A percentile compares a stretch with the other conserved stretches of the same genome.
These are phyloP conservation scores for Xyrauchen texanus DNA, from an alignment of 2,113 vertebrate species.

Conservation along the genomic window DNA sequence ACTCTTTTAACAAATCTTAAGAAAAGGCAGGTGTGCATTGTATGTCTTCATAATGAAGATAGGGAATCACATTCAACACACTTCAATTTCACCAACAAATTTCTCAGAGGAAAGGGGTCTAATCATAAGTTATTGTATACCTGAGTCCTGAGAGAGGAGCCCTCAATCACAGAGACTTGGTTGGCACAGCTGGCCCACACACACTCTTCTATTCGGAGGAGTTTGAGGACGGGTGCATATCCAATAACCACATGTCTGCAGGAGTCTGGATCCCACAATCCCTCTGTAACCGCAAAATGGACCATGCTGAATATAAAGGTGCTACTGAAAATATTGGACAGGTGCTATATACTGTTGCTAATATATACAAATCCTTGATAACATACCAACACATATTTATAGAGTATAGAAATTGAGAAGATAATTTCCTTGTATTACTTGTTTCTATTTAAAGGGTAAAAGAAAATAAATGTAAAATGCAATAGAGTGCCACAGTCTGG, in stretches of 20 bases:
- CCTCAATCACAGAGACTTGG: constrained; percentile 70
- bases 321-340: constrained; percentile 3
- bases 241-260: constrained; percentile 67
- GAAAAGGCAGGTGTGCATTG: background rate
- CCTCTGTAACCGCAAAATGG: constrained; percentile 53
- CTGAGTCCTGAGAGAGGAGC: constrained; percentile 67
- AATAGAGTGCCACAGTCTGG: too few relatives aligned
- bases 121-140: constrained; percentile 54
- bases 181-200: constrained; percentile 77
- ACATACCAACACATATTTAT: background rate
- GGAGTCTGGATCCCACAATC: constrained; percentile 72
- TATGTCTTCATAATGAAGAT: constrained; percentile 1
- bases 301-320: constrained; percentile 2
- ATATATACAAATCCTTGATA: background rate
- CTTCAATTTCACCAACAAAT: background rate
- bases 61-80: constrained; percentile 21
- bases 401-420: too few relatives aligned
- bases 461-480: too few relatives aligned
- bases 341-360: background rate
- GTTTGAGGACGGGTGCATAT: constrained; percentile 63
- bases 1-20: too few relatives aligned
- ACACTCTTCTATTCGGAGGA: constrained; percentile 72
- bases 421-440: too few relatives aligned
- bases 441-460: too few relatives aligned
- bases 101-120: background rate